A percentile compares a stretch with the other conserved stretches of the same genome.
These are phyloP conservation scores for Nilaparvata lugens DNA, from an alignment of 1,140 invertebrate species.

Conservation along the genomic window DNA sequence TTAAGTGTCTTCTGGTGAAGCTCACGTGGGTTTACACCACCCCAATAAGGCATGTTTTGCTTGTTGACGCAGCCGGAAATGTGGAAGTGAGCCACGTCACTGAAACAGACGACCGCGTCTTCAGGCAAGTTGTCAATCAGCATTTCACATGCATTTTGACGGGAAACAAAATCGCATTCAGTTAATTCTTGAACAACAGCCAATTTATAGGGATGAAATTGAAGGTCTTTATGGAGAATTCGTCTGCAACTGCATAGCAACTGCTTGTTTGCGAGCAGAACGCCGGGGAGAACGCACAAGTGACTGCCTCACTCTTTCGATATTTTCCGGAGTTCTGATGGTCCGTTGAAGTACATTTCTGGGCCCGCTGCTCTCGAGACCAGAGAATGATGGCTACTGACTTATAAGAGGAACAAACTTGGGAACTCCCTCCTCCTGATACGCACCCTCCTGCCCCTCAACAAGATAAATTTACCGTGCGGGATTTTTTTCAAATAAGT, in stretches of 20 bases:
- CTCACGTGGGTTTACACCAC: slow-evolving; percentile 8
- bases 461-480: too few relatives aligned
- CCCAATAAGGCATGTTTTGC: slow-evolving; percentile 15
- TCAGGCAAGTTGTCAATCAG: not conserved
- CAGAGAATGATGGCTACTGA: too few relatives aligned
- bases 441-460: too few relatives aligned
- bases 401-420: too few relatives aligned
- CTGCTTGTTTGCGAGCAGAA: not conserved
- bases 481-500: too few relatives aligned
- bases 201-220: not conserved
- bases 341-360: too few relatives aligned
- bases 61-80: slow-evolving; percentile 15
- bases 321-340: not conserved
- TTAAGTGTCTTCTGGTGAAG: slow-evolving; percentile 15
- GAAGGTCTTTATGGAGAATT: not conserved
- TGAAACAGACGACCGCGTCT: not conserved
- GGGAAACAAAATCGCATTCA: slow-evolving; percentile 1
- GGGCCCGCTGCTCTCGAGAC: too few relatives aligned
- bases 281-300: not conserved
- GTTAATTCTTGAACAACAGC: slow-evolving; percentile 14
- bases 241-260: not conserved
- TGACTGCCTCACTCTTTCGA: not conserved
- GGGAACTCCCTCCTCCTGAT: too few relatives aligned
- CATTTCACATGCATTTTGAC: not conserved
- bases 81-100: slow-evolving; percentile 1